A percentile compares a stretch with the other conserved stretches of the same genome.
Evolutionary conservation across 1,140 invertebrate species (phyloP).

Genomic region (Cydia splendana): DNA sequence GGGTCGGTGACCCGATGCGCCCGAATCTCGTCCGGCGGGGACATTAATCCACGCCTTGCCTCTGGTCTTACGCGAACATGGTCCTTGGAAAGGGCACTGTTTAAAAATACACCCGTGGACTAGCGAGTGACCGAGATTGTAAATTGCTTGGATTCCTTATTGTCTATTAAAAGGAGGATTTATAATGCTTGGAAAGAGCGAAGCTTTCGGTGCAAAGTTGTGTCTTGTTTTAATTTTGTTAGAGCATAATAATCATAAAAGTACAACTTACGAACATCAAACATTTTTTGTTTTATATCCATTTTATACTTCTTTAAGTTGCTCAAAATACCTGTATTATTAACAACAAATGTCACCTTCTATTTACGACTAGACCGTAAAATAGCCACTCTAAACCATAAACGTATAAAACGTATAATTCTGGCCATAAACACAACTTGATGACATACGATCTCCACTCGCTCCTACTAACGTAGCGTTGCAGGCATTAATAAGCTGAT

Average conservation of each 20-base stretch:
- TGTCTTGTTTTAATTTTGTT: too few species aligned
- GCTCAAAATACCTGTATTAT: not conserved
- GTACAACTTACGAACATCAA: not conserved
- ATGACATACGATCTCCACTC: constrained; percentile 2
- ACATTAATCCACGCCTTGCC: constrained; percentile 62
- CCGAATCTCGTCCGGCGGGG: constrained; percentile 64
- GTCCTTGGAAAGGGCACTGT: too few species aligned
- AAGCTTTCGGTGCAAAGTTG: too few species aligned
- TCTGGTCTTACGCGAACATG: too few species aligned
- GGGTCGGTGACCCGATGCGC: constrained; percentile 60
- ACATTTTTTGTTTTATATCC: not conserved
- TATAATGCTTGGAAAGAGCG: not conserved
- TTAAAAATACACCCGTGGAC: constrained; percentile 14
- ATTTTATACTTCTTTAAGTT: not conserved
- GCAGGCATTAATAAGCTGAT: not conserved
- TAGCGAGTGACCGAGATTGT: not conserved
- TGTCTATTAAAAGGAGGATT: not conserved
- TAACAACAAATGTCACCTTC: not conserved
- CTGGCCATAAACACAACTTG: constrained; percentile 10
- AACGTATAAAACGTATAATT: constrained; percentile 17
- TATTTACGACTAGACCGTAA: not conserved
- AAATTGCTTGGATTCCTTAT: not conserved
- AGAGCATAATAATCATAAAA: too few species aligned
- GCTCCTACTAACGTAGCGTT: constrained; percentile 9
- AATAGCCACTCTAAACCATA: not conserved